Evolutionary conservation across 2,113 vertebrate species (phyloP).

Genomic region (Irena cyanogastra): DNA sequence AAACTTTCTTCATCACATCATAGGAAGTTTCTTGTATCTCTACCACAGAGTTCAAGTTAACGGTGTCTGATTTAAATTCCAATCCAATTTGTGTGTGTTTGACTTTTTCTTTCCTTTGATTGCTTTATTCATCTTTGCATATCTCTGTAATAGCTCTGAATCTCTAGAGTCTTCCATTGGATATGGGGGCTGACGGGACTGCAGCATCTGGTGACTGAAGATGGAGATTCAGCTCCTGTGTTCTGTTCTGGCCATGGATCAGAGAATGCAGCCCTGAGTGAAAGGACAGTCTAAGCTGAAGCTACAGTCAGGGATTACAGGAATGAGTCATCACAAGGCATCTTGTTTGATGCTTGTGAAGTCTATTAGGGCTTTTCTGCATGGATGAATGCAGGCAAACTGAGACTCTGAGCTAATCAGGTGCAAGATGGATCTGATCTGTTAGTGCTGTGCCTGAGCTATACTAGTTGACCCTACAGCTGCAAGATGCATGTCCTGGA

Average conservation of each 20-base stretch:
- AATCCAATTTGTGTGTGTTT: neutral
- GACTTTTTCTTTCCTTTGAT: neutral
- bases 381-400: neutral
- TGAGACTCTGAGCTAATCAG: neutral
- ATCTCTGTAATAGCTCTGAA: neutral
- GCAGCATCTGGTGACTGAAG: neutral
- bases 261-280: neutral
- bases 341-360: neutral
- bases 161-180: neutral
- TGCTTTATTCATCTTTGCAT: neutral
- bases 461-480: neutral
- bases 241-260: neutral
- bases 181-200: neutral
- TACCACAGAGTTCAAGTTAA: neutral
- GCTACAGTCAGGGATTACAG: neutral
- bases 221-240: neutral
- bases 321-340: neutral
- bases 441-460: neutral
- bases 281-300: neutral
- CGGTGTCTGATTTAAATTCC: neutral
- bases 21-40: neutral
- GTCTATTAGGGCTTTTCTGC: neutral
- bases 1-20: neutral
- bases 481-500: neutral
- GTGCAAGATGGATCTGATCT: neutral